Percentiles rank a stretch among this genome's conserved stretches.
phyloP scores from a whole-genome alignment of 2,113 vertebrate species.

The Anas platyrhynchos region DNA sequence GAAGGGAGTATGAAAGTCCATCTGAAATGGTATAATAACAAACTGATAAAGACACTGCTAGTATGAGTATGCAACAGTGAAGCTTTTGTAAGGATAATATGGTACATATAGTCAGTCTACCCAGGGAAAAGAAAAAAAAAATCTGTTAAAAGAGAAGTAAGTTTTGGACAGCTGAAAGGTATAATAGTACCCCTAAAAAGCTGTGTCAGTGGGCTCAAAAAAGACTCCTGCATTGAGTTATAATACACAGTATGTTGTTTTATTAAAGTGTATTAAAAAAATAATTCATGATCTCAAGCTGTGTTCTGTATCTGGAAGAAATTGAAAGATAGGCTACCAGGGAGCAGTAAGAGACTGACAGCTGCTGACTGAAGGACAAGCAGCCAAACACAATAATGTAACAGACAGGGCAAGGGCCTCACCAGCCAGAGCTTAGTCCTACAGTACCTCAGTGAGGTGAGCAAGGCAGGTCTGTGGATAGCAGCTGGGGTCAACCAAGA shows the following conservation, averaged over 20 bases:
- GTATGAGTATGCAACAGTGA: background rate
- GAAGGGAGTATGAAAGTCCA: background rate
- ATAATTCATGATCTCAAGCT: background rate
- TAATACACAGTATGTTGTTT: conserved; percentile 1
- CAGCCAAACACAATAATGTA: background rate
- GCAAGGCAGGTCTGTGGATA: background rate
- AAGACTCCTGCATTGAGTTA: background rate
- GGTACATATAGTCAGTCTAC: background rate
- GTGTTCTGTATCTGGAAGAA: conserved; percentile 15
- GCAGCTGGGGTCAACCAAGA: background rate
- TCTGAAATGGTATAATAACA: background rate
- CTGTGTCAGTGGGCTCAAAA: conserved; percentile 32
- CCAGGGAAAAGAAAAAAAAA: background rate
- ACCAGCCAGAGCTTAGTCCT: background rate
- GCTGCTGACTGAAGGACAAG: background rate
- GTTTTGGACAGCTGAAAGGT: background rate
- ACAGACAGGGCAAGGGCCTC: background rate
- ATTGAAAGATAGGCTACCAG: background rate
- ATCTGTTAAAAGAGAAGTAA: background rate
- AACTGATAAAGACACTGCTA: background rate
- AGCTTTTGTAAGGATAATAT: background rate
- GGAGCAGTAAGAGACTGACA: background rate
- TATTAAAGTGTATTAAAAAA: background rate
- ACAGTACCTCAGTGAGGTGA: background rate
- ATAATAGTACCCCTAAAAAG: background rate